A percentile compares a stretch with the other conserved stretches of the same genome.
Evolutionary conservation across 2,113 vertebrate species (phyloP).

Genomic region (Brachypodius melanocephalos): DNA sequence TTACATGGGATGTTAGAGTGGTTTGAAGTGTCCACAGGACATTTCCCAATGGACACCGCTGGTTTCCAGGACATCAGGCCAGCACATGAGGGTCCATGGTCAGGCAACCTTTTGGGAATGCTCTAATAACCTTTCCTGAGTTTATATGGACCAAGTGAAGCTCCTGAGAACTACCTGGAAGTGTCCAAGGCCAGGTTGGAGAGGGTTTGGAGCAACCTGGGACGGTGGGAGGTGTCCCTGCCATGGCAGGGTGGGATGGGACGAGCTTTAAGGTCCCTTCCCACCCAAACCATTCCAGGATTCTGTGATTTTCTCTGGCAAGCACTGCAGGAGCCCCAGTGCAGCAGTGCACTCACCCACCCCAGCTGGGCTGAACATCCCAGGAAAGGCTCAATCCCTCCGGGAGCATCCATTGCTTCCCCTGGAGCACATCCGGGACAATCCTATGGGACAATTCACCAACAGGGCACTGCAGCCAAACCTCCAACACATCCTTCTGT

Average conservation of each 20-base stretch:
- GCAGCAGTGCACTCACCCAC: not conserved
- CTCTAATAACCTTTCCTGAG: not conserved
- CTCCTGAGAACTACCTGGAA: fast-evolving
- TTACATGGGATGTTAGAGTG: fast-evolving
- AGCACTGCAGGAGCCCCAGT: fast-evolving
- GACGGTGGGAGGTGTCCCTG: not conserved
- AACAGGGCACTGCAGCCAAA: fast-evolving
- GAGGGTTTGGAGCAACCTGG: fast-evolving
- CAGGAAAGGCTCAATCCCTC: not conserved
- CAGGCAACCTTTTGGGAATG: not conserved
- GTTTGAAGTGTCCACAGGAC: not conserved
- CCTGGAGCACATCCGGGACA: not conserved
- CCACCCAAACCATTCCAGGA: not conserved
- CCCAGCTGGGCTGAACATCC: not conserved
- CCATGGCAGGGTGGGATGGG: not conserved
- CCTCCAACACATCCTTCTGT: not conserved
- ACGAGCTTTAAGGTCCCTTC: not conserved
- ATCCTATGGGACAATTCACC: no score
- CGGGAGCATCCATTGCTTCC: not conserved
- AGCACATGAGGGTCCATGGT: fast-evolving
- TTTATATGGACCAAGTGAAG: not conserved
- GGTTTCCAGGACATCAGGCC: no score
- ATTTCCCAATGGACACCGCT: not conserved
- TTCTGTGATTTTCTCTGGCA: not conserved
- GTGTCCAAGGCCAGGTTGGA: not conserved